Evolutionary conservation across 1,140 invertebrate species (phyloP).

Genomic region (Rhagoletis pomonella): DNA sequence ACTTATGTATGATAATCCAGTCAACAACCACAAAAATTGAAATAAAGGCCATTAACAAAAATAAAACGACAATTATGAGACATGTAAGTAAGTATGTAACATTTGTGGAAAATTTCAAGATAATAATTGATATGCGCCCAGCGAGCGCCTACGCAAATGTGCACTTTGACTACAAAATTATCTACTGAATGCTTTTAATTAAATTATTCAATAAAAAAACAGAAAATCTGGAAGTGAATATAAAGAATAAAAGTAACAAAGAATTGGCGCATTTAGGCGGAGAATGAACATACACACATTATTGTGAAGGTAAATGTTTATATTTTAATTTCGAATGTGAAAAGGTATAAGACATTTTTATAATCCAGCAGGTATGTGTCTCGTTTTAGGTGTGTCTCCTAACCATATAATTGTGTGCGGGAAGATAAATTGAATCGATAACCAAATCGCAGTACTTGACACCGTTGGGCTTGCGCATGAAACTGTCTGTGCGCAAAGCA

Average conservation of each 20-base stretch:
- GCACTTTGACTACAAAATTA: background rate
- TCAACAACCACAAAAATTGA: background rate
- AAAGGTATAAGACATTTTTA: no score
- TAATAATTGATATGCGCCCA: background rate
- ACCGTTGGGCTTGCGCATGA: no score
- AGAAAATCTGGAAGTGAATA: background rate
- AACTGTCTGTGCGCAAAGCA: no score
- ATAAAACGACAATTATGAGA: conserved; percentile 6
- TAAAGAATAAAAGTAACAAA: background rate
- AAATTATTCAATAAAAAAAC: background rate
- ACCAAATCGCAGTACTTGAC: no score
- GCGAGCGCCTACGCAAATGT: background rate
- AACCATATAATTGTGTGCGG: no score
- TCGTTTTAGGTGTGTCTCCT: no score
- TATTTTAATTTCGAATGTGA: no score
- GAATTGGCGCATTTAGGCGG: background rate
- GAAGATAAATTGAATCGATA: no score
- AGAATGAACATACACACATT: background rate
- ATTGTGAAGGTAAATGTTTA: no score
- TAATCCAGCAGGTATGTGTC: no score
- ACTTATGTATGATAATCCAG: background rate
- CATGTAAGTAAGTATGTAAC: background rate
- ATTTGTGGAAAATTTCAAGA: background rate
- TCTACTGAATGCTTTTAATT: conserved; percentile 2
- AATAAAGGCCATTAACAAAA: conserved; percentile 16